Conservation (phyloP, 2,888 invertebrate species). For the Pharmacophagus antenor region DNA sequence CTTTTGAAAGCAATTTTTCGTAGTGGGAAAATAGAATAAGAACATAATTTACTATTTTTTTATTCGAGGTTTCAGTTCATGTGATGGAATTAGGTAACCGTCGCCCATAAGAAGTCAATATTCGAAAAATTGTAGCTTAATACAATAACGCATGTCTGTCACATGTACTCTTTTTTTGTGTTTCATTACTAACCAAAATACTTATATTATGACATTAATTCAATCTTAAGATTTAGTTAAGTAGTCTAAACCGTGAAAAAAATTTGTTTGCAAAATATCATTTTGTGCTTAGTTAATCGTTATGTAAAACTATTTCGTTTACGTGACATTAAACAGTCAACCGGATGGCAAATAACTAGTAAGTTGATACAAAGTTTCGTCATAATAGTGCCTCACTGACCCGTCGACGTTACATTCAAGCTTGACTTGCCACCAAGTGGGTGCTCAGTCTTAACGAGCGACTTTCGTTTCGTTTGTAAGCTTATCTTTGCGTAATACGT, state of each 20-base stretch:
- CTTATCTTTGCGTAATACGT: slow-evolving; percentile 26
- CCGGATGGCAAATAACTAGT: slow-evolving; percentile 1
- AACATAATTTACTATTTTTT: too few relatives aligned
- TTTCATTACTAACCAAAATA: too few relatives aligned
- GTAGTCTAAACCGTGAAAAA: background rate
- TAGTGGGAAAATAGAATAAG: too few relatives aligned
- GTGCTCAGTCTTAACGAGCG: slow-evolving; percentile 23
- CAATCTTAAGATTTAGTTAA: background rate
- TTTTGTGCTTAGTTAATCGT: background rate
- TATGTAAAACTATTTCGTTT: too few relatives aligned
- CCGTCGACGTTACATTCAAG: slow-evolving; percentile 25
- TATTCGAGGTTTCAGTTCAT: too few relatives aligned
- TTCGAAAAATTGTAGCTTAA: too few relatives aligned
- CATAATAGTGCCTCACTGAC: slow-evolving; percentile 22
- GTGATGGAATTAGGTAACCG: too few relatives aligned
- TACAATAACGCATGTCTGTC: too few relatives aligned
- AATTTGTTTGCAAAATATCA: background rate
- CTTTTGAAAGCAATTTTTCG: too few relatives aligned
- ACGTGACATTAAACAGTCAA: background rate
- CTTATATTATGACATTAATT: too few relatives aligned
- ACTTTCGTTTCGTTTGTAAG: slow-evolving; percentile 30
- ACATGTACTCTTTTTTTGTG: too few relatives aligned
- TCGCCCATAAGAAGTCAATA: too few relatives aligned
- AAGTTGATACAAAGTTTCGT: slow-evolving; percentile 20
- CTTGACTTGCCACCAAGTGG: slow-evolving; percentile 16